phyloP scores from a whole-genome alignment of 2,113 vertebrate species.

The Vicugna pacos region DNA sequence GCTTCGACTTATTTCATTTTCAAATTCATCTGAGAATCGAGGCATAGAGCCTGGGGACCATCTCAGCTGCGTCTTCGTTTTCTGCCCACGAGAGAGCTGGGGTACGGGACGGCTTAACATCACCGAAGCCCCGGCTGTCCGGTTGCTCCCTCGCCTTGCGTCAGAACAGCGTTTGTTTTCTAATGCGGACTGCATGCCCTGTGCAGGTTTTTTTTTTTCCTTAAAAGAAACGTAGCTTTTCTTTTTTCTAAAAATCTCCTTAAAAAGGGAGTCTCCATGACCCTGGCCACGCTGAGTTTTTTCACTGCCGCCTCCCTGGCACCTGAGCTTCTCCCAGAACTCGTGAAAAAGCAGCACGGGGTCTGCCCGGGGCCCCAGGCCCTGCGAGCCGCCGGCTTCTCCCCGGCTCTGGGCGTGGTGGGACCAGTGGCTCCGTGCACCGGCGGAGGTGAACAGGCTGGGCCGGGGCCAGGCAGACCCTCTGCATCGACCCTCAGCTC shows the following conservation, averaged over 20 bases:
- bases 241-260: not conserved
- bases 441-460: fast-evolving
- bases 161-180: not conserved
- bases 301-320: fast-evolving
- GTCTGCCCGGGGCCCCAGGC: not conserved
- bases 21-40: too few species aligned
- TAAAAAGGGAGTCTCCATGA: not conserved
- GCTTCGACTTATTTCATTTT: not conserved
- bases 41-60: not conserved
- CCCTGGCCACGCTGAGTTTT: fast-evolving
- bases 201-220: not conserved
- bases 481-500: not conserved
- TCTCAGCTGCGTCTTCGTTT: fast-evolving
- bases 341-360: fast-evolving
- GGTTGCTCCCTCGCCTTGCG: fast-evolving
- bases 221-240: not conserved
- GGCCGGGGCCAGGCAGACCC: fast-evolving
- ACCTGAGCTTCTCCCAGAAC: fast-evolving
- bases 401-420: too few species aligned
- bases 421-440: fast-evolving
- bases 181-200: too few species aligned
- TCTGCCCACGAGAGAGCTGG: fast-evolving
- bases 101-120: fast-evolving
- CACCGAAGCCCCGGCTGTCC: fast-evolving
- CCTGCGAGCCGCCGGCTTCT: fast-evolving